Evolutionary conservation across 2,888 invertebrate genomes (phyloP).

Genomic region (Ctena decussata): DNA sequence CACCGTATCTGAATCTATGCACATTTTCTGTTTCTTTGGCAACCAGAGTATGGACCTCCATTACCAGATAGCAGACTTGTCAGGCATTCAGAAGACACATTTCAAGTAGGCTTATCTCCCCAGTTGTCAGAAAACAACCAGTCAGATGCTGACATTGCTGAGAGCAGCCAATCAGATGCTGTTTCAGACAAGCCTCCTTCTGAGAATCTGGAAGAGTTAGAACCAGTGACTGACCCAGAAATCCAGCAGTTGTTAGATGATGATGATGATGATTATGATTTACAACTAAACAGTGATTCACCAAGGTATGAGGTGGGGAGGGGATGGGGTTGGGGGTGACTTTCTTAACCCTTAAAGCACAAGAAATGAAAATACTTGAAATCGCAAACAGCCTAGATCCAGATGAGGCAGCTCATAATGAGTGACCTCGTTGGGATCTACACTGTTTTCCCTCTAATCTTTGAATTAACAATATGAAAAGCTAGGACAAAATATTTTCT

Average conservation of each 20-base stretch:
- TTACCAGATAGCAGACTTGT: constrained; percentile 61
- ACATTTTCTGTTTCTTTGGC: too few species aligned
- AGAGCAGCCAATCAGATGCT: neutral
- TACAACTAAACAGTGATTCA: neutral
- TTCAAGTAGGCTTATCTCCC: neutral
- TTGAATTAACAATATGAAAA: too few species aligned
- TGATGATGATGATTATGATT: constrained; percentile 32
- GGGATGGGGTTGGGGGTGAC: too few species aligned
- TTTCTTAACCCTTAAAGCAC: too few species aligned
- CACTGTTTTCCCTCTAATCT: too few species aligned
- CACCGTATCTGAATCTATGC: too few species aligned
- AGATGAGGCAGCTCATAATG: too few species aligned
- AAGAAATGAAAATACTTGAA: too few species aligned
- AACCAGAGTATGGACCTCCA: constrained; percentile 58
- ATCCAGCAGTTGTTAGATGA: constrained; percentile 59
- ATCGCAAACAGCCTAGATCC: too few species aligned
- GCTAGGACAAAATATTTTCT: too few species aligned
- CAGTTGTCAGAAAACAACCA: constrained; percentile 9
- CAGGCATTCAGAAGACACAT: constrained; percentile 16
- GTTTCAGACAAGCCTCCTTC: neutral
- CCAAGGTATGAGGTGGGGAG: neutral
- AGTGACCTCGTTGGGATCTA: too few species aligned
- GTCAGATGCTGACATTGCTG: constrained; percentile 5
- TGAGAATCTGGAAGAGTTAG: neutral
- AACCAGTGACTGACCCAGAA: constrained; percentile 59